A percentile compares a stretch with the other conserved stretches of the same genome.
Evolutionary conservation across 2,888 invertebrate species (phyloP).

Genomic region (Pyrochroa serraticornis): DNA sequence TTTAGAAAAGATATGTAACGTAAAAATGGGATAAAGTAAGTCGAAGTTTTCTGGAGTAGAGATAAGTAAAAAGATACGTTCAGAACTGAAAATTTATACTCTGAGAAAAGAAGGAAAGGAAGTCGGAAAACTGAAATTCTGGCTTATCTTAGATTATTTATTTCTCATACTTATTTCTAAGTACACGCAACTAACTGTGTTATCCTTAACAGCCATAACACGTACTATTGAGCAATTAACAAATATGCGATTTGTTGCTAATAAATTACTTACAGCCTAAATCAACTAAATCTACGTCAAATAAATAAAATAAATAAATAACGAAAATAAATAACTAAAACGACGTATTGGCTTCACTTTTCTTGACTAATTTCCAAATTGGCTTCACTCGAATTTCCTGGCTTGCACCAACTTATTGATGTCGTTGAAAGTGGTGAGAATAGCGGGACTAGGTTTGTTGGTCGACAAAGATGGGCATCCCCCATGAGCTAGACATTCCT

Average conservation of each 20-base stretch:
- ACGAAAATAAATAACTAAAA: constrained; percentile 32
- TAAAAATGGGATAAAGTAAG: too few relatives aligned
- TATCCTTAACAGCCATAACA: too few relatives aligned
- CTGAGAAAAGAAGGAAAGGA: too few relatives aligned
- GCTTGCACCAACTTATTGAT: constrained; percentile 88
- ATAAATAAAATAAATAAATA: constrained; percentile 38
- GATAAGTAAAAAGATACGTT: too few relatives aligned
- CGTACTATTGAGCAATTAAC: not conserved
- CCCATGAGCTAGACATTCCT: constrained; percentile 72
- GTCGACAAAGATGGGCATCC: constrained; percentile 69
- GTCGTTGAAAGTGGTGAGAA: constrained; percentile 85
- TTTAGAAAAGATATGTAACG: too few relatives aligned
- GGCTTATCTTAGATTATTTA: too few relatives aligned
- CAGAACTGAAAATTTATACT: too few relatives aligned
- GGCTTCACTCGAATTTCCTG: constrained; percentile 63
- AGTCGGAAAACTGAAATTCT: too few relatives aligned
- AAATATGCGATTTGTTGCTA: not conserved
- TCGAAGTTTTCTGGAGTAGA: too few relatives aligned
- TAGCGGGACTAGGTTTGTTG: constrained; percentile 75
- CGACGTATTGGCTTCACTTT: not conserved
- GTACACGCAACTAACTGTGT: too few relatives aligned
- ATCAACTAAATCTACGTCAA: constrained; percentile 14
- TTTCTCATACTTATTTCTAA: too few relatives aligned
- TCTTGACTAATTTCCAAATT: not conserved
- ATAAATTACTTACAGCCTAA: too few relatives aligned